A percentile compares a stretch with the other conserved stretches of the same genome.
These are phyloP conservation scores for Forbesichthys agassizii DNA, from an alignment of 2,113 vertebrate species.

Conservation along the genomic window DNA sequence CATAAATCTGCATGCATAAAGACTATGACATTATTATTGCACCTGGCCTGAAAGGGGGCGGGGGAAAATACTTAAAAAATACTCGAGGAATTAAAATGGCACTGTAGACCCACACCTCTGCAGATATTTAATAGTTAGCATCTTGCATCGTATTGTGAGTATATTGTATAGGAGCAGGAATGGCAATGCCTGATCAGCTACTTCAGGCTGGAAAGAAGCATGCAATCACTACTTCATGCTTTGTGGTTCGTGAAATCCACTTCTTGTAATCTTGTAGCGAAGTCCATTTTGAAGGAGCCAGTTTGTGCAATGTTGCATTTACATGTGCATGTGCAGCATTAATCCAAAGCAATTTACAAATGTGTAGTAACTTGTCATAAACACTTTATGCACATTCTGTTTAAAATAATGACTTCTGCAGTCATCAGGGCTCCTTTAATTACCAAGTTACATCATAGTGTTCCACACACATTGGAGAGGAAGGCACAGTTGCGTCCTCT, in stretches of 20 bases:
- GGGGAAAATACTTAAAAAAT: background rate
- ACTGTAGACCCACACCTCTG: background rate
- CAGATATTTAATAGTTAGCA: background rate
- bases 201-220: conserved; percentile 14
- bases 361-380: background rate
- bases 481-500: too few species aligned
- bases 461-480: too few species aligned
- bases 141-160: too few species aligned
- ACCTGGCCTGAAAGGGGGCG: background rate
- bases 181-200: conserved; percentile 29
- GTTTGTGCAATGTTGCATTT: background rate
- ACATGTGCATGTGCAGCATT: background rate
- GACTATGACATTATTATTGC: conserved; percentile 16
- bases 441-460: background rate
- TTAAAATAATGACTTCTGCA: too few species aligned
- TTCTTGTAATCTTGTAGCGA: conserved; percentile 23
- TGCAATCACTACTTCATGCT: conserved; percentile 29
- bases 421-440: background rate
- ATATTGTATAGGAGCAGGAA: conserved; percentile 1
- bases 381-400: background rate
- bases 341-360: background rate
- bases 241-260: conserved; percentile 27
- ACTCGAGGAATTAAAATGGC: background rate
- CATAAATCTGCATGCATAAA: conserved; percentile 8
- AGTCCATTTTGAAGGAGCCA: conserved; percentile 1